Conservation (phyloP, 1,140 invertebrate species). For the Leptinotarsa undecemlineata region DNA sequence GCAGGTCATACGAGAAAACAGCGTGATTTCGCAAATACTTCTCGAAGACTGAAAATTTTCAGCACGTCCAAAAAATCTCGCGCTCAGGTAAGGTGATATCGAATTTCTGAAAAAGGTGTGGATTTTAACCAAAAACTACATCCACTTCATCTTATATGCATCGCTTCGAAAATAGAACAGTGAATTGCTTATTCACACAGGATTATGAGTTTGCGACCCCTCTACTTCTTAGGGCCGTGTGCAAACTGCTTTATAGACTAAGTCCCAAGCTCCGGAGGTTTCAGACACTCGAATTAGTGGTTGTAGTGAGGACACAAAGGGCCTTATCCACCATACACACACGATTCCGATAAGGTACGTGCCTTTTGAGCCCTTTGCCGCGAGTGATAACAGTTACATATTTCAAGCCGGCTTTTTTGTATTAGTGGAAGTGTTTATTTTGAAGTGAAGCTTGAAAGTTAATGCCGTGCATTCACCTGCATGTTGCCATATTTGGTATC, state of each 20-base stretch:
- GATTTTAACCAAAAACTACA: slow-evolving; percentile 51
- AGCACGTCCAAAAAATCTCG: neutral
- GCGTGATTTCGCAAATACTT: neutral
- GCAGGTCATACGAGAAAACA: neutral
- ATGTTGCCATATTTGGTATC: slow-evolving; percentile 48
- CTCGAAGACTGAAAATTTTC: neutral
- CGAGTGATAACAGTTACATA: slow-evolving; percentile 11
- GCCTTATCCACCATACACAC: slow-evolving; percentile 49
- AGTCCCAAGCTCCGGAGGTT: slow-evolving; percentile 36
- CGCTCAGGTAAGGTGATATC: slow-evolving; percentile 44
- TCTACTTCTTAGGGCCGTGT: slow-evolving; percentile 52
- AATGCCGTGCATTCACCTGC: slow-evolving; percentile 25
- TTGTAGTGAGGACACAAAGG: slow-evolving; percentile 52
- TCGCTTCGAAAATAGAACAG: slow-evolving; percentile 50
- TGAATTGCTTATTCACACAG: slow-evolving; percentile 48
- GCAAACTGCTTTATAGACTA: slow-evolving; percentile 56
- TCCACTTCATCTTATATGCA: slow-evolving; percentile 43
- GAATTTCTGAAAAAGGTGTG: slow-evolving; percentile 52
- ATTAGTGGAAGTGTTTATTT: neutral
- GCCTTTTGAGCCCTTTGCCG: slow-evolving; percentile 7
- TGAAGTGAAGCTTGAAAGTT: neutral
- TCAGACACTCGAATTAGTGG: slow-evolving; percentile 55
- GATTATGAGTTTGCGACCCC: slow-evolving; percentile 36
- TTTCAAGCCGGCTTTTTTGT: neutral
- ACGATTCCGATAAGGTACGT: slow-evolving; percentile 53